A percentile compares a stretch with the other conserved stretches of the same genome.
Evolutionary conservation across 1,140 invertebrate species (phyloP).

Genomic region (Goniozus legneri): DNA sequence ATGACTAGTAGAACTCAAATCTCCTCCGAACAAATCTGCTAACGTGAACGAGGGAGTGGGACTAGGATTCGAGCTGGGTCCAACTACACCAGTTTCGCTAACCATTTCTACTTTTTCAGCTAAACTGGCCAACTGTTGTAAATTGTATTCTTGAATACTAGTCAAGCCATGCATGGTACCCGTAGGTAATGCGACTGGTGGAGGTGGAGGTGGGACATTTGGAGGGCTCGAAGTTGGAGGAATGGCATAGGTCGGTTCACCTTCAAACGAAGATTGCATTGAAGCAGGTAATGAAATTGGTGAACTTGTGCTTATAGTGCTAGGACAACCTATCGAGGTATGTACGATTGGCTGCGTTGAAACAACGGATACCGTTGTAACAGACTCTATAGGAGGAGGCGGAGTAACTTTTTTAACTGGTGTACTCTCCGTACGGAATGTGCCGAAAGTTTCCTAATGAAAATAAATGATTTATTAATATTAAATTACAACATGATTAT

Average conservation of each 20-base stretch:
- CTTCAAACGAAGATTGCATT: constrained; percentile 76
- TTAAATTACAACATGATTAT: constrained; percentile 1
- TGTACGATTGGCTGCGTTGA: constrained; percentile 39
- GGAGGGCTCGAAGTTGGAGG: constrained; percentile 46
- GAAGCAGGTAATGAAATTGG: constrained; percentile 66
- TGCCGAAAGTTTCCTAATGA: constrained; percentile 68
- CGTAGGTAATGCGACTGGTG: constrained; percentile 45
- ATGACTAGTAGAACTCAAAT: constrained; percentile 66
- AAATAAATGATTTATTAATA: not conserved
- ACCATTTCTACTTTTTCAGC: constrained; percentile 62
- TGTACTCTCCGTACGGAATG: constrained; percentile 63
- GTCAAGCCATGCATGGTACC: constrained; percentile 58
- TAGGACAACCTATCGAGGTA: constrained; percentile 50
- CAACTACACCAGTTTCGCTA: constrained; percentile 44
- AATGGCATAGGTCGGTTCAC: constrained; percentile 52
- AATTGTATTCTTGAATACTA: constrained; percentile 79
- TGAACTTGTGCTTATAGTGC: constrained; percentile 60
- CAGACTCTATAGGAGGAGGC: constrained; percentile 21
- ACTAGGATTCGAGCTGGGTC: constrained; percentile 61
- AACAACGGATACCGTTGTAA: constrained; percentile 25
- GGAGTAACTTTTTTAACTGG: constrained; percentile 31
- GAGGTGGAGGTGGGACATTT: constrained; percentile 52
- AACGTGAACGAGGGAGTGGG: constrained; percentile 68
- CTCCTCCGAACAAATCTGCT: constrained; percentile 71
- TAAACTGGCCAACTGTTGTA: constrained; percentile 75